These are phyloP conservation scores for Corythaixoides concolor DNA, from an alignment of 2,113 vertebrate species.

Conservation along the genomic window DNA sequence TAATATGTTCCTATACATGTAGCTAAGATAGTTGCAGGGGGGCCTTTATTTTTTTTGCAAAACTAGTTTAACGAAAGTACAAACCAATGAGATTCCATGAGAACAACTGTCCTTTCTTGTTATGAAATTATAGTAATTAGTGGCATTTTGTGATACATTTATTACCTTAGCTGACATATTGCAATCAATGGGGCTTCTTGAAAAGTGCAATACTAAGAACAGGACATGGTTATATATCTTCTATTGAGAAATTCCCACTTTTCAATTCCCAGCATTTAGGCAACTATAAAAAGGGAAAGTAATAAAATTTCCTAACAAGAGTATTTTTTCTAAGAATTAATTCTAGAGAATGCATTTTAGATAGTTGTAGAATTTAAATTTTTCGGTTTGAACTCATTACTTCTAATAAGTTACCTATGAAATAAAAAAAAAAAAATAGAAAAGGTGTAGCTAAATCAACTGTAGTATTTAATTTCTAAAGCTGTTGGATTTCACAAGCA, in stretches of 20 bases:
- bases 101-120: background rate
- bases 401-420: background rate
- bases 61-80: background rate
- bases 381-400: background rate
- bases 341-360: background rate
- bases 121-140: background rate
- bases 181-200: background rate
- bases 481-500: background rate
- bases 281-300: background rate
- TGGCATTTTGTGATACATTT: background rate
- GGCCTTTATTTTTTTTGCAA: background rate
- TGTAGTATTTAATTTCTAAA: background rate
- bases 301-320: background rate
- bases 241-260: background rate
- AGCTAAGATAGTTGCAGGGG: background rate
- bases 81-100: background rate
- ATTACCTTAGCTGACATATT: background rate
- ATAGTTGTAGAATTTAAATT: background rate
- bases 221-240: background rate
- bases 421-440: background rate
- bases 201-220: background rate
- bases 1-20: background rate
- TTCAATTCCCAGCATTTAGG: background rate
- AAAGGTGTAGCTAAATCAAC: background rate
- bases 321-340: background rate